Evolutionary conservation across 1,140 invertebrate species (phyloP).

Genomic region (Musca domestica): DNA sequence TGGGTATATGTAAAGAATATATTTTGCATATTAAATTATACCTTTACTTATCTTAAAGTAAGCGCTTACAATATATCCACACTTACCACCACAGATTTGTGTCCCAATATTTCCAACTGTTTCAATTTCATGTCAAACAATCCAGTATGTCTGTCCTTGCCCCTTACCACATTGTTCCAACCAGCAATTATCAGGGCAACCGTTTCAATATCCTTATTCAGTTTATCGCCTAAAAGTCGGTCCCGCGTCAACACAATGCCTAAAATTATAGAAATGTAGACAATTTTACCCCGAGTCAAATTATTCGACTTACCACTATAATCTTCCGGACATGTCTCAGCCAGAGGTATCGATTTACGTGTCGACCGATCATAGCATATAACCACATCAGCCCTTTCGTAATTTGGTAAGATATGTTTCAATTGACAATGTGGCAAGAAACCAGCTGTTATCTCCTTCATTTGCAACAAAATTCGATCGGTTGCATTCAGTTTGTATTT

Average conservation of each 20-base stretch:
- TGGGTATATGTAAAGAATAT: neutral
- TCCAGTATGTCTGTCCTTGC: conserved; percentile 52
- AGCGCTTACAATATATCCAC: too few species aligned
- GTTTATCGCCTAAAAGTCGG: conserved; percentile 49
- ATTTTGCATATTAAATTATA: conserved; percentile 18
- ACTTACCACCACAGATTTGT: conserved; percentile 59
- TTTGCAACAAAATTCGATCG: conserved; percentile 55
- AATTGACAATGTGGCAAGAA: conserved; percentile 37
- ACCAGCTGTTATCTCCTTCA: conserved; percentile 42
- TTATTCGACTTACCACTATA: conserved; percentile 32
- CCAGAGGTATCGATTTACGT: conserved; percentile 26
- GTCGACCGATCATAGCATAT: conserved; percentile 42
- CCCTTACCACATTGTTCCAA: conserved; percentile 51
- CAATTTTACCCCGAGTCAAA: neutral
- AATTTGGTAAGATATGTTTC: conserved; percentile 61
- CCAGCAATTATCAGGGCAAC: conserved; percentile 55
- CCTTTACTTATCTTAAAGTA: too few species aligned
- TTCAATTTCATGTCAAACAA: conserved; percentile 56
- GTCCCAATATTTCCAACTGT: conserved; percentile 60
- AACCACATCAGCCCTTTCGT: conserved; percentile 53
- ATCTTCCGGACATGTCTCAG: conserved; percentile 32
- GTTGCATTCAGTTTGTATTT: conserved; percentile 50
- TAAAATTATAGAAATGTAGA: conserved; percentile 12
- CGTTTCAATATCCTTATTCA: conserved; percentile 41
- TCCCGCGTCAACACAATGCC: conserved; percentile 36